Conservation (phyloP, 2,113 vertebrate species). For the Calidris pugnax region DNA sequence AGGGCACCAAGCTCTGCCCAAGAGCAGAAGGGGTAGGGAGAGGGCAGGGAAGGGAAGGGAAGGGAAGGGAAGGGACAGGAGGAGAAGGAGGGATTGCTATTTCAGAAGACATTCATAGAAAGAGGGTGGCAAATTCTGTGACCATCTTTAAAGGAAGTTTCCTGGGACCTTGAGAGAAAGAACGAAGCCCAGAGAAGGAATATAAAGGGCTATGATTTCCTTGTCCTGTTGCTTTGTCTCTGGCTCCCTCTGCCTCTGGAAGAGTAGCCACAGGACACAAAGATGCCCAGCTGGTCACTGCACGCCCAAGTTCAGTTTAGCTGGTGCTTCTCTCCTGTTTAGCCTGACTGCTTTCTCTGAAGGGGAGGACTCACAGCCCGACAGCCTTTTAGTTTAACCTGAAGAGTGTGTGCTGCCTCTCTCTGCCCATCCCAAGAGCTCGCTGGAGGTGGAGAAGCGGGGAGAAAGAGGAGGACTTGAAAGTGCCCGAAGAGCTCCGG, state of each 20-base stretch:
- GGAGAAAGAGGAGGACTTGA: conserved; percentile 52
- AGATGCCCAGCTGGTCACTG: conserved; percentile 60
- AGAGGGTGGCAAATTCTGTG: conserved; percentile 23
- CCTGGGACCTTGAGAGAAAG: background rate
- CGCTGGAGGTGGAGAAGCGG: conserved; percentile 57
- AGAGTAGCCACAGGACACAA: conserved; percentile 55
- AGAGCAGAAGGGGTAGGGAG: background rate
- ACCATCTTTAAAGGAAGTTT: conserved; percentile 44
- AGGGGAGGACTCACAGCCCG: conserved; percentile 28
- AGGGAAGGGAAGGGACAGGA: background rate
- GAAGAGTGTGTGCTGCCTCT: conserved; percentile 41
- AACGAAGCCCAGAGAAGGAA: conserved; percentile 25
- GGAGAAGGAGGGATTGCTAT: background rate
- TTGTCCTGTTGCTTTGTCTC: conserved; percentile 63
- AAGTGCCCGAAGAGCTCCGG: conserved; percentile 59
- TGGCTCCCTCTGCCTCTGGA: conserved; percentile 60
- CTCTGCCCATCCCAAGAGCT: conserved; percentile 24
- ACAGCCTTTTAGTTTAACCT: conserved; percentile 26
- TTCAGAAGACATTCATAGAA: background rate
- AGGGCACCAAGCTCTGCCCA: background rate
- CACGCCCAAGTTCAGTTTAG: conserved; percentile 68
- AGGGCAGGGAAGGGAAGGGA: background rate
- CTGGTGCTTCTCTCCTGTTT: conserved; percentile 56
- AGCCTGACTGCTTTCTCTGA: conserved; percentile 26
- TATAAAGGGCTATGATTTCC: conserved; percentile 63